Base-by-base conservation (phyloP, 2,113 vertebrate species). In the Meriones unguiculatus region DNA sequence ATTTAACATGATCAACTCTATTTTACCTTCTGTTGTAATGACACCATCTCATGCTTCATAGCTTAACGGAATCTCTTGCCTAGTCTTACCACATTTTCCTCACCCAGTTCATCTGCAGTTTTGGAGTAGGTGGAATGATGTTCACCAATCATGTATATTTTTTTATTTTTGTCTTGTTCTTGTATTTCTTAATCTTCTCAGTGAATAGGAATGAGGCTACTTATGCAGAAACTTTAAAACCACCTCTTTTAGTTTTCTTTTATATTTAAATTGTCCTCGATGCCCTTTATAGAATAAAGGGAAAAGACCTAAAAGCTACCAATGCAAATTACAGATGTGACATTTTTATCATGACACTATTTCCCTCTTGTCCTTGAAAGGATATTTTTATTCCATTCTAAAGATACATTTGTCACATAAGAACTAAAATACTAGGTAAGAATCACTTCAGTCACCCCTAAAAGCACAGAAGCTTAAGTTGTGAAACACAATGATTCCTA, bases 401-500 rank as follows among this genome's bases (percentile, higher is more conserved):
- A 11, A 88, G 92, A 91, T 59, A 24, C 82, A 67, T 82, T 62
- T 93, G 25, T 87, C 94, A 35, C 28, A 65, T 76, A 96, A 96
- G 77, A 77, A 57, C 28, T 81, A 57, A 18, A 93, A 54, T 38
- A 35, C 18, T 91, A 96, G 88, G 24, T 32, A 93, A 88, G 35
- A 17, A n/a, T 87, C 3, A 92, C 41, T 76, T 91, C 22, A 91
- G 32, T 20, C 13, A 89, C 10, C 25, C 96, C 30, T 87, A 78
- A 95, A 90, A 90, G 62, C 77, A 14, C 41, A 81, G 30, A 76
- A 65, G 72, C 1, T 32, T 89, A 93, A 95, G 38, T 89, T 96
- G 35, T 95, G 93, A 85, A 95, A 90, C 24, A 70, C 22, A 94
- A 67, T 62, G 18, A 87, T 87, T 96, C 13, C 86, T 78, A 75